Conservation (phyloP, 2,888 invertebrate species). For the Apantesis nais region DNA sequence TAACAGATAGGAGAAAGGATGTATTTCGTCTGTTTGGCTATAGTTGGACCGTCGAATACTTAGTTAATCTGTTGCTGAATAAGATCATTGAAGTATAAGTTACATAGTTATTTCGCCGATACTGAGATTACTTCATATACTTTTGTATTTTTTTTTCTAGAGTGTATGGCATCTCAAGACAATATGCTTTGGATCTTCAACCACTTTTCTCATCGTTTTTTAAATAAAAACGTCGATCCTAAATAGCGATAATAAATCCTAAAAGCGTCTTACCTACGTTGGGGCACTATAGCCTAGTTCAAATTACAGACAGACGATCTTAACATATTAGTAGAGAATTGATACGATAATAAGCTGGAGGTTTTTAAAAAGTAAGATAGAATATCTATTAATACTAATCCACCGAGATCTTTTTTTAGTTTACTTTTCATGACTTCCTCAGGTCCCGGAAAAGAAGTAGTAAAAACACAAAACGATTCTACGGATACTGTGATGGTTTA, state of each 20-base stretch:
- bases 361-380: not conserved
- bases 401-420: not conserved
- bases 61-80: constrained; percentile 3
- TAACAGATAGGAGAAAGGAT: constrained; percentile 35
- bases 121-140: not conserved
- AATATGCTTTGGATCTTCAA: not conserved
- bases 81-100: not conserved
- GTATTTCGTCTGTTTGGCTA: constrained; percentile 35
- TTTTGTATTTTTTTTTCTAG: not conserved
- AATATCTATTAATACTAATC: no score
- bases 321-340: not conserved
- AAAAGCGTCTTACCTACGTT: not conserved
- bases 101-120: not conserved
- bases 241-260: no score
- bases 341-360: not conserved
- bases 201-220: not conserved
- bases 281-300: not conserved
- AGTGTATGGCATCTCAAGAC: no score
- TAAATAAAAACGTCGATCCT: not conserved
- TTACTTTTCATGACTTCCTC: no score
- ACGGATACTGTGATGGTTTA: no score
- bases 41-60: not conserved
- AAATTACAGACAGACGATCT: not conserved
- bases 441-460: not conserved
- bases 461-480: not conserved